Evolutionary conservation across 2,797 vertebrate genomes (phyloP).

Genomic region (Sardinella longiceps): DNA sequence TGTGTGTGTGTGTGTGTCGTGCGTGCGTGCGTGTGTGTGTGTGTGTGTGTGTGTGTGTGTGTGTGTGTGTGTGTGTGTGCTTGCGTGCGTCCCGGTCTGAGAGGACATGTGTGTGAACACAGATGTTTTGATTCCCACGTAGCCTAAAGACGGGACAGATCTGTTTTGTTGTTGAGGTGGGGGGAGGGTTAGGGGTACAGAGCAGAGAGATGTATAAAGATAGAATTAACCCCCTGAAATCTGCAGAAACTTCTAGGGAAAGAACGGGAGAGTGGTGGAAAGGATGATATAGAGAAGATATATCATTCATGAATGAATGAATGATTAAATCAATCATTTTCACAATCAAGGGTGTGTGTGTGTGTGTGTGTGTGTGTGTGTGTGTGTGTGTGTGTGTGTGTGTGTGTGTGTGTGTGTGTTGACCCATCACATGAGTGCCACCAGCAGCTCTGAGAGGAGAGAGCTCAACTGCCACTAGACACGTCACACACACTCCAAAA

Average conservation of each 20-base stretch:
- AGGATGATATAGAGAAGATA: not conserved
- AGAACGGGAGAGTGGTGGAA: not conserved
- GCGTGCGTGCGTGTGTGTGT: too few species aligned
- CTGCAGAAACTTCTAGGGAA: not conserved
- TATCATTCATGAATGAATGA: too few species aligned
- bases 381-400: too few species aligned
- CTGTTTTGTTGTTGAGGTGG: not conserved
- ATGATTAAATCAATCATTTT: not conserved
- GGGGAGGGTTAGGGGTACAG: not conserved
- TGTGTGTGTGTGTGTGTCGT: not conserved
- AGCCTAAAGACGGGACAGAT: not conserved
- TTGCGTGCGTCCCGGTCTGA: conserved; percentile 19
- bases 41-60: conserved; percentile 2
- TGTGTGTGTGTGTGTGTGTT: not conserved
- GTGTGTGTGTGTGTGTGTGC: conserved; percentile 30
- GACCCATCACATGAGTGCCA: not conserved
- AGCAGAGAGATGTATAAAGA: not conserved
- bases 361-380: too few species aligned
- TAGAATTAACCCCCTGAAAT: not conserved
- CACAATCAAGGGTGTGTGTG: not conserved
- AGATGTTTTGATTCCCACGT: conserved; percentile 37
- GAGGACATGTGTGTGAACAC: conserved; percentile 36
- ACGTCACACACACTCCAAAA: not conserved
- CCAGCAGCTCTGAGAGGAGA: not conserved
- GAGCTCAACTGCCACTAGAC: not conserved